These are phyloP conservation scores for Amphipoea oculea DNA, from an alignment of 2,888 invertebrate genomes.

Conservation along the genomic window DNA sequence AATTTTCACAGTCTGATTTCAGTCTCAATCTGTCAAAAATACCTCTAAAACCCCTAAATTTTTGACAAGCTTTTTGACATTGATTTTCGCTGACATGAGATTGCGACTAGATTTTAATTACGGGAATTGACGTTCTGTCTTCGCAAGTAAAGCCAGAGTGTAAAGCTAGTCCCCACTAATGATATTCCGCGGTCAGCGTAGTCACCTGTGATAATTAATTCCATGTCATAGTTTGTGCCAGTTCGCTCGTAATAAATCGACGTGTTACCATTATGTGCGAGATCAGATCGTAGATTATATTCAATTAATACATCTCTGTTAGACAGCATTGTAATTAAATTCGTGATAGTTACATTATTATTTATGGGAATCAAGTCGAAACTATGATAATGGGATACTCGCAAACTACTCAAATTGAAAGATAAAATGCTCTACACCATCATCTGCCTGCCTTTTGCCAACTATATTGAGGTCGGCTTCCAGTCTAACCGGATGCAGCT, in stretches of 20 bases:
- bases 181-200: not conserved
- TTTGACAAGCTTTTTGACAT: too few relatives aligned
- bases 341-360: not conserved
- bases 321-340: not conserved
- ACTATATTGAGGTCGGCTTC: not conserved
- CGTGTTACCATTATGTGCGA: constrained; percentile 2
- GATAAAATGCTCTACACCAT: not conserved
- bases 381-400: not conserved
- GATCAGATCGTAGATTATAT: constrained; percentile 21
- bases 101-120: not conserved
- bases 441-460: not conserved
- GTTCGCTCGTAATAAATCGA: constrained; percentile 35
- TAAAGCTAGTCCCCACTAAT: constrained; percentile 10
- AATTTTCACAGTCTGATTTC: too few relatives aligned
- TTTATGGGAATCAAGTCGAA: not conserved
- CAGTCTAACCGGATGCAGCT: not conserved
- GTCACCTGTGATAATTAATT: constrained; percentile 23
- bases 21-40: too few relatives aligned
- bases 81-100: too few relatives aligned
- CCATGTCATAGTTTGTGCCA: constrained; percentile 8
- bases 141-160: not conserved
- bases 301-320: constrained; percentile 27
- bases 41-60: too few relatives aligned
- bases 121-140: not conserved
- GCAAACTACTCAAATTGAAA: not conserved